Base-by-base conservation (phyloP, 2,888 invertebrate species). In the Drosophila quinaria region DNA sequence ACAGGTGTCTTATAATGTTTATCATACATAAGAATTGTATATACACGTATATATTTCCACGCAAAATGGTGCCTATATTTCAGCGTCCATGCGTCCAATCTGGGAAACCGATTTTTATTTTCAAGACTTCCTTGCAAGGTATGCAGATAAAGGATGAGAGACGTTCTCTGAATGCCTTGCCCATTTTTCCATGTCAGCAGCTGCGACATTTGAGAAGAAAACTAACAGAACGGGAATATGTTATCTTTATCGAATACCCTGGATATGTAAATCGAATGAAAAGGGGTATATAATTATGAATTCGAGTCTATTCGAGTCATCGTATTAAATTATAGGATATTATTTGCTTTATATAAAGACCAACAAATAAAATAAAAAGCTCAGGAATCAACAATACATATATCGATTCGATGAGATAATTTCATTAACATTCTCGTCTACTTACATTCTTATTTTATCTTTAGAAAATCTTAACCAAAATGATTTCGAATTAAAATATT, bases 131-230 rank as follows among this genome's bases (percentile, higher is more conserved):
- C 59, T 72, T 72, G 46, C 17, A 22, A 17, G 15, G 22, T 10
- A 29, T 47, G 25, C 15, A n/a, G 39, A 37, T 37, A 13, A 9
- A 17, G 47, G 33, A 15, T 47, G 4, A 3, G 15, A 2, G 2
- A 39, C n/a, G 4, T 41, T 25, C n/a, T 51, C 19, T 56, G 46
- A 8, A 42, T 56, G 41, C 42, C 42, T 50, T 51, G 61, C 55
- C 35, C 46, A 67, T 78, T 84, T 84, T 81, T 87, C 58, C 70
- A 72, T 66, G 65, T 79, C 78, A 78, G 51, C 66, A 61, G 62
- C 62, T 70, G 66, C 54, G 75, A 78, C 71, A 78, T 74, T 77
- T 70, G 39, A 37, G 25, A 15, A 39, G 25, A 15, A 25, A 29
- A 25, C 37, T 15, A 11, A 10, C 37, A 49, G 11, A 17, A n/a